Base-by-base conservation (phyloP, 92 coral and sea anemone species). In the Phenganax marumi region DNA sequence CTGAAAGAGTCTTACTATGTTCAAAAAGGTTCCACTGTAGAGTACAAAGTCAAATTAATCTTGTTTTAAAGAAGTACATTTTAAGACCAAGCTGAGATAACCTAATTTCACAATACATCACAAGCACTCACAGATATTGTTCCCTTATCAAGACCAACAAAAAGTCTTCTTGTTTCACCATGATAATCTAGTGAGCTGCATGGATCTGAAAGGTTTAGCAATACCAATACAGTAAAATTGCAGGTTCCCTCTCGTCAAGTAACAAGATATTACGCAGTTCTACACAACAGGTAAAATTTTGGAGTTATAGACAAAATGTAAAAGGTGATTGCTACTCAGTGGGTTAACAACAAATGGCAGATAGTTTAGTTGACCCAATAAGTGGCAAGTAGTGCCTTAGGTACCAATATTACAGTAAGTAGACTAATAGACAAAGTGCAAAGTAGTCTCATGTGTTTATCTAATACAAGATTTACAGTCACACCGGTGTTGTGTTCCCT, bases 141-240 rank as follows among this genome's bases (percentile, higher is more conserved):
- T 68, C 98, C 98, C 87, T 84, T 90, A 13, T 87, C 92, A 70
- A 95, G 81, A 21, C 98, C 98, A 68, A 95, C 96, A 90, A 95
- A 95, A 75, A 95, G 79, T 72, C 98, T 87, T 84, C 97, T 87
- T 62, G 93, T 89, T 50, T 97, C 93, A 61, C 98, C 98, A 84
- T 95, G 98, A 65, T 95, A 95, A 70, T 90, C 91, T 74, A 95
- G 71, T 77, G 95, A 88, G 9, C 91, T 92, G 76, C 98, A 95
- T 9, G 87, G 86, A 78, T 89, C 98, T 95, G 73, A 46, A 57
- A 49, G 8, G 64, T 56, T n/a, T 77, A 17, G 60, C 60, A 18
- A 43, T 48, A 33, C 10, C n/a, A 70, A 39, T 50, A 73, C 13
- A 9, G 53, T 47, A 7, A 8, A 24, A 71, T 3, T 8, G 43